Base-by-base conservation (phyloP, 2,113 vertebrate species). In the Pangasianodon gigas region DNA sequence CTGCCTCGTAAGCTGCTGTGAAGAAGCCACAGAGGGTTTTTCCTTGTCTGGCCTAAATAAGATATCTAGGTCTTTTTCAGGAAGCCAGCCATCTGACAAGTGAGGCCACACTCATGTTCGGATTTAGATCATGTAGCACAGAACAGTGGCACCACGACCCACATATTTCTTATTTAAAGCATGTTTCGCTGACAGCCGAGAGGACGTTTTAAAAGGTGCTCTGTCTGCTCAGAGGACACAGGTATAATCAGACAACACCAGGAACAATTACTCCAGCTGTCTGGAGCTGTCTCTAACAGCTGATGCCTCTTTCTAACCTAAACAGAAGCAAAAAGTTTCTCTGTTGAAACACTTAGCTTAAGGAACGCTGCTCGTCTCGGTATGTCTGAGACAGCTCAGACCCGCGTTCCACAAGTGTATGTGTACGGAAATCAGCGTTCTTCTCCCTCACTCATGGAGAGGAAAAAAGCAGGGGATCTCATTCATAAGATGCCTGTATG, bases 71-170 rank as follows among this genome's bases (percentile, higher is more conserved):
- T 88, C 92, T 94, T 83, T 69, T 87, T 91, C 62, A 46, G 60
- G 91, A 93, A 91, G 89, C 92, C 91, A 37, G 89, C 88, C 89
- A 92, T 88, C 90, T 91, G 94, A 94, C 94, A 94, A 90, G 89
- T 82, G 21, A 92, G 89, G 92, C 93, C 88, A 69, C 91, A 94
- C 93, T 93, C 88, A 71, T 91, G 91, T 89, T 85, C 87, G 91
- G 94, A 94, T 94, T 94, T 93, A 93, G 95, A 95, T 95, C 94
- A 94, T 89, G 67, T 29, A 91, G 89, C 90, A 85, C 90, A 91
- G 85, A 91, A 90, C 81, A 21, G 32, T 71, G 67, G 91, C 90
- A 94, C 90, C 88, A 89, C 90, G 84, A 90, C 90, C 92, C 90
- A 94, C 93, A 93, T 93, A 92, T 91, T 92, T 93, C 88, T 93